Evolutionary conservation across 2,113 vertebrate species (phyloP).

Genomic region (Cynopterus brachyotis): DNA sequence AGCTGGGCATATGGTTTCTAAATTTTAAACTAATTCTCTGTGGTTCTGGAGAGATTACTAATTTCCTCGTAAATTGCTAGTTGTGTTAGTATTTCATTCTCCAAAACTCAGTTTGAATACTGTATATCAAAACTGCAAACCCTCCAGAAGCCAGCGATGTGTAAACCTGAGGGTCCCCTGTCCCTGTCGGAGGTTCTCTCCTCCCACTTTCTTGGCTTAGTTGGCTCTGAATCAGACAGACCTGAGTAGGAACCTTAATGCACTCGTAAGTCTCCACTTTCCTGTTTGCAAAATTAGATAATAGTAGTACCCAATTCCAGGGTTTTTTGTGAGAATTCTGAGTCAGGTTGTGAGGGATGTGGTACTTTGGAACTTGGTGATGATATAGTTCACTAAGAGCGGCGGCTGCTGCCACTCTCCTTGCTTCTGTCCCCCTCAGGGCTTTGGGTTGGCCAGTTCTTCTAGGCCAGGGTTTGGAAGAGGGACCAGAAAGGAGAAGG

Average conservation of each 20-base stretch:
- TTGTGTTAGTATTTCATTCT: not conserved
- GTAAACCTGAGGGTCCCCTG: accelerated
- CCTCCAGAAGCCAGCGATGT: not conserved
- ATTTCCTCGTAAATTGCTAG: not conserved
- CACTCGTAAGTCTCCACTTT: not conserved
- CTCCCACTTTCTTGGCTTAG: not conserved
- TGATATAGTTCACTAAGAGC: not conserved
- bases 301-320: not conserved
- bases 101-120: not conserved
- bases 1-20: not conserved
- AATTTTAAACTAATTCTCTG: not conserved
- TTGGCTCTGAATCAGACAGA: not conserved
- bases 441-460: not conserved
- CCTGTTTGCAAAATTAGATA: not conserved
- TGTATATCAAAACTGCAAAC: not conserved
- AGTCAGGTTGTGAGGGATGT: not conserved
- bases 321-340: not conserved
- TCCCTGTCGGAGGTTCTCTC: not conserved
- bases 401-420: too few species aligned
- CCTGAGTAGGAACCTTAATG: not conserved
- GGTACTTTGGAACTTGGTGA: not conserved
- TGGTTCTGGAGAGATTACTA: not conserved
- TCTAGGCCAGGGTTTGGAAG: not conserved
- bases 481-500: not conserved
- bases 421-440: not conserved